phyloP scores from a whole-genome alignment of 2,888 invertebrate genomes.

The Pharmacophagus antenor region DNA sequence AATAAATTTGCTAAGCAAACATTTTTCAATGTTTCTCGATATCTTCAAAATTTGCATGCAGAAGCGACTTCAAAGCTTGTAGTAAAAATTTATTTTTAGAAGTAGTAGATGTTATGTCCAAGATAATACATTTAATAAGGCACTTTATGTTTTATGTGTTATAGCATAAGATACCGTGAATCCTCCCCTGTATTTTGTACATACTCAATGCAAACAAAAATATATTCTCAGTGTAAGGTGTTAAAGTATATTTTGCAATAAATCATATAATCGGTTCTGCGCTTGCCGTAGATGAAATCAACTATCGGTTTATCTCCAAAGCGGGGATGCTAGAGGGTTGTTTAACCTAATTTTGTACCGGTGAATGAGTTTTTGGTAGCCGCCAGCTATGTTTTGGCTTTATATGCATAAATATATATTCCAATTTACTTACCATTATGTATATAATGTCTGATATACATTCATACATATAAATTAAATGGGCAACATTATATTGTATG shows the following conservation, averaged over 20 bases:
- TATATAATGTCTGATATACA: neutral
- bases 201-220: neutral
- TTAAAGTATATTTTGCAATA: neutral
- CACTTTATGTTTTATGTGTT: neutral
- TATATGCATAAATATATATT: constrained; percentile 31
- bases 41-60: constrained; percentile 73
- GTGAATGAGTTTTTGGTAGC: constrained; percentile 80
- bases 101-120: constrained; percentile 32
- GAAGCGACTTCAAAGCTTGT: constrained; percentile 80
- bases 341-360: constrained; percentile 74
- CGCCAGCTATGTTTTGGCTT: constrained; percentile 66
- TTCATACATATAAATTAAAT: neutral
- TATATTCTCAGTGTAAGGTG: neutral
- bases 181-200: neutral
- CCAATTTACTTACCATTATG: constrained; percentile 7
- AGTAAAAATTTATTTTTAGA: constrained; percentile 63
- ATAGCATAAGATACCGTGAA: constrained; percentile 24
- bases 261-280: constrained; percentile 8
- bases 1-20: no score
- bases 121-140: constrained; percentile 7
- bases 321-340: constrained; percentile 59
- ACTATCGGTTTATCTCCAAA: constrained; percentile 66
- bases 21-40: constrained; percentile 21
- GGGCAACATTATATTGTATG: neutral
- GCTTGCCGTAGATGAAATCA: constrained; percentile 32